Base-by-base conservation (phyloP, 2,888 invertebrate species). In the Hyalella azteca region DNA sequence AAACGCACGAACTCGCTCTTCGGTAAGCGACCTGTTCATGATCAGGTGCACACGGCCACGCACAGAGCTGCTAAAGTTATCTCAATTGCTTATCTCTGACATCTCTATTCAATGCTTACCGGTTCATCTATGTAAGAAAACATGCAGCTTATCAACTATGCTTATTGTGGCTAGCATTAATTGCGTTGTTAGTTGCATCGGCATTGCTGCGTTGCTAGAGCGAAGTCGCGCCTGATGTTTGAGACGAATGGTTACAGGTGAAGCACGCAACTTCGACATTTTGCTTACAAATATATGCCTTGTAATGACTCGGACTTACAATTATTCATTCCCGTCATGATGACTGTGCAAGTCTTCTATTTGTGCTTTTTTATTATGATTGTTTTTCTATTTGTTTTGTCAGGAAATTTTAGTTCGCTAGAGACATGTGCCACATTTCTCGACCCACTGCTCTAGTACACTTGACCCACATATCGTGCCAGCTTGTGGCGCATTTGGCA, bases 371-470 rank as follows among this genome's bases (percentile, higher is more conserved):
- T 29, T 22, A 45, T 13, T n/a, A n/a, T n/a, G n/a, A n/a, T n/a
- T n/a, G n/a, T n/a, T n/a, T 50, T 50, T 54, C 2, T 13, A 13
- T 54, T 54, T 54, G 36, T 66, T 66, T 66, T 66, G 66, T 13
- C 36, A 66, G 7, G 36, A 36, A 66, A 13, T 32, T 66, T 36
- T 7, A 73, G 73, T 36, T 36, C 11, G 32, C 29, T 59, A 19
- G 22, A 41, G 75, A 45, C 36, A 32, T 29, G 45, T 75, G 75
- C 75, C 75, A 41, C 40, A 41, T 41, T 75, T 26, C 41, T 26
- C 75, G 75, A 75, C 75, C 75, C 75, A 75, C 75, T 75, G 75
- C 40, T 75, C 75, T 45, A 75, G 41, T 75, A 75, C 75, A 75
- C 75, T 75, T 75, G 75, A 75, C 75, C 75, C 75, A 75, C 45